Conservation (phyloP, 1,140 invertebrate genomes). For the Halesus radiatus region DNA sequence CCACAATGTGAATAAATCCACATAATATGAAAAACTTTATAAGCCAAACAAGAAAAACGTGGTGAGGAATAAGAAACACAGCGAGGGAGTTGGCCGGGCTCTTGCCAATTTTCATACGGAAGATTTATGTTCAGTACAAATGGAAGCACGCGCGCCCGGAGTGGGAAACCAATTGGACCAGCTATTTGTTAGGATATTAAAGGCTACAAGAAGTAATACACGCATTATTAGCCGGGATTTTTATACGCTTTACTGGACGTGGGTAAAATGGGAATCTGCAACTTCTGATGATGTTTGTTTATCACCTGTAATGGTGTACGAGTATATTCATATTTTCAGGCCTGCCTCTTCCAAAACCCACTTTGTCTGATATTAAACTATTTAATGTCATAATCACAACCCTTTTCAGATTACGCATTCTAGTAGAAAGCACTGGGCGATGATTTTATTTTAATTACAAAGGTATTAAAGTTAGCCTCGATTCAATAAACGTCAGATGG, state of each 20-base stretch:
- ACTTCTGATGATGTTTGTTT: too few species aligned
- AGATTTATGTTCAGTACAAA: constrained; percentile 51
- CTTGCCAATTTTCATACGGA: constrained; percentile 54
- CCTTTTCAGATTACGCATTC: too few species aligned
- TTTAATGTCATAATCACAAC: too few species aligned
- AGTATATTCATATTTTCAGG: too few species aligned
- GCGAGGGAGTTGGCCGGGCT: constrained; percentile 42
- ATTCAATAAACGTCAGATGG: constrained; percentile 38
- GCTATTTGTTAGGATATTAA: constrained; percentile 30
- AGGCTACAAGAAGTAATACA: neutral
- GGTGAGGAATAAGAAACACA: constrained; percentile 3
- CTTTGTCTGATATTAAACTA: too few species aligned
- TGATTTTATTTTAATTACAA: too few species aligned
- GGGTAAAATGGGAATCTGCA: neutral
- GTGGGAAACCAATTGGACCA: constrained; percentile 2
- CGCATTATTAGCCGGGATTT: neutral
- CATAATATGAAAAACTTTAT: neutral
- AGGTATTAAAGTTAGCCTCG: neutral
- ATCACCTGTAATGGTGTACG: too few species aligned
- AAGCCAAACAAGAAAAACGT: neutral
- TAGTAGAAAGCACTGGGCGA: too few species aligned
- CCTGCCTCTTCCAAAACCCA: too few species aligned
- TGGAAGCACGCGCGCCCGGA: constrained; percentile 45
- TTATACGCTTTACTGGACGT: neutral
- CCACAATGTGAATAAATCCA: too few species aligned